Base-by-base conservation (phyloP, 1,140 invertebrate species). In the Gryon sp. region DNA sequence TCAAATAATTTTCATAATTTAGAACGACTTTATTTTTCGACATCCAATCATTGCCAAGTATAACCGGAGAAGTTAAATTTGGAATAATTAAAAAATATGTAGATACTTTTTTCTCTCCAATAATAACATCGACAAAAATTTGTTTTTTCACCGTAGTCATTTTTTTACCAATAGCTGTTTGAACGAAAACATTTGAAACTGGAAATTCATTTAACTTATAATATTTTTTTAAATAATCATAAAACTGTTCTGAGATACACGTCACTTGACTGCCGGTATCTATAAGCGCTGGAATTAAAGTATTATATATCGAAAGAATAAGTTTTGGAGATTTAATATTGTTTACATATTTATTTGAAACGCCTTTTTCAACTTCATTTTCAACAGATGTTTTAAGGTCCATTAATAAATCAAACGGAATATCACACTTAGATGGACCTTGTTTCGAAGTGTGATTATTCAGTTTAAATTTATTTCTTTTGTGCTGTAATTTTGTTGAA, bases 311-410 rank as follows among this genome's bases (percentile, higher is more conserved):
- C 20, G 11, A 16, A 4, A 50, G 1, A 28, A 50, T n/a, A 12
- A 50, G n/a, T 19, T 7, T 28, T 2, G 2, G 26, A 2, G 26
- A 28, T 2, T 28, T 28, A 2, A n/a, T n/a, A n/a, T n/a, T n/a
- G n/a, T n/a, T n/a, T n/a, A n/a, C n/a, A n/a, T n/a, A n/a, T n/a
- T n/a, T n/a, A n/a, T n/a, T n/a, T n/a, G n/a, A n/a, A n/a, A n/a
- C n/a, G n/a, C n/a, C n/a, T n/a, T n/a, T n/a, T n/a, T n/a, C n/a
- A 45, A 50, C 34, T 38, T 63, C 6, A 11, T 16, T 30, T 68
- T 20, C 19, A 0, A 34, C 5, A 45, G 1, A 46, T 68, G 11
- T 7, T 14, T n/a, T n/a, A n/a, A n/a, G n/a, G n/a, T n/a, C n/a
- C n/a, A n/a, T n/a, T n/a, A n/a, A n/a, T n/a, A n/a, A n/a, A n/a